Evolutionary conservation across 2,888 invertebrate species (phyloP).

Genomic region (Pseudanteris insignis): DNA sequence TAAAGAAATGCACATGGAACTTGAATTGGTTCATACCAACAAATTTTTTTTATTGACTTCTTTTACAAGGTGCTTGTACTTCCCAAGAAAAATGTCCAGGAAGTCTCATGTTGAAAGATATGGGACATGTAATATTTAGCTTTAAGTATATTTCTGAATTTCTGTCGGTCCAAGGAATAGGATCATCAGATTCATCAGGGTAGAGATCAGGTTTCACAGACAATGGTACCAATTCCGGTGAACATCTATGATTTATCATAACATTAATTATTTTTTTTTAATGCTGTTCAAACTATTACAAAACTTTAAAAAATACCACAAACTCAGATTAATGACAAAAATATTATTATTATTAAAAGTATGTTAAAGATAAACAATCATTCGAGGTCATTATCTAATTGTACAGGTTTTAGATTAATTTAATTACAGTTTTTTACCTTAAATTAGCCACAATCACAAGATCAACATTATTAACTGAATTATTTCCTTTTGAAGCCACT

Average conservation of each 20-base stretch:
- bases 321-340: too few species aligned
- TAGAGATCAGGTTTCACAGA: conserved; percentile 51
- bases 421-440: conserved; percentile 6
- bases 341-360: too few species aligned
- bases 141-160: conserved; percentile 57
- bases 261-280: too few species aligned
- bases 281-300: too few species aligned
- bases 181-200: conserved; percentile 53
- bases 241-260: neutral
- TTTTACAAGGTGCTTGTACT: conserved; percentile 47
- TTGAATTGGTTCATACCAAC: conserved; percentile 1
- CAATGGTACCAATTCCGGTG: conserved; percentile 59
- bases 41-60: conserved; percentile 3
- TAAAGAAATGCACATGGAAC: too few species aligned
- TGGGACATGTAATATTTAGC: conserved; percentile 54
- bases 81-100: conserved; percentile 59
- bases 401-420: too few species aligned
- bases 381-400: too few species aligned
- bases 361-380: too few species aligned
- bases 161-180: conserved; percentile 49
- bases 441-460: conserved; percentile 56
- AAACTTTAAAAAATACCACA: too few species aligned
- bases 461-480: conserved; percentile 49
- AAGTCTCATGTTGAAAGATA: conserved; percentile 55
- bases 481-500: conserved; percentile 11